Evolutionary conservation across 37 sponge, comb jelly and placozoan species (phyloP), one percentile per base, ranked within the genome.

Genomic region (Aphrocallistes beatrix): DNA sequence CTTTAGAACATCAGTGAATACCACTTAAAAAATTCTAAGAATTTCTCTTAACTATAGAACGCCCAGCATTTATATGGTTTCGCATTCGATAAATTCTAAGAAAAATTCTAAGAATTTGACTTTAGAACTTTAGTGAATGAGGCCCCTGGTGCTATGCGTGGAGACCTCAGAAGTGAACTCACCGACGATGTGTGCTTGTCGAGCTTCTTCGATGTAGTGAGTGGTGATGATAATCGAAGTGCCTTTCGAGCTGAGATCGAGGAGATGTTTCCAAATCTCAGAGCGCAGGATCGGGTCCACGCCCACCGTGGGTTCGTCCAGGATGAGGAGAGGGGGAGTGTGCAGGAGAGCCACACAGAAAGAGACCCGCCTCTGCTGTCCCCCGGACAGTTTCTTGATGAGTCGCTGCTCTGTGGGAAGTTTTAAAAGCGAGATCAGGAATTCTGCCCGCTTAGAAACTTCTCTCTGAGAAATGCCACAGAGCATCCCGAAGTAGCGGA

Each of bases 181-280:
- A 69, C 91, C 51, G 38, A 94, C 94, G 82, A 84, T 39, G 37
- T 91, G 84, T 17, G 94, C 94, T 75, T 91, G 92, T 36, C 89
- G 34, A 23, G 94, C 94, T 38, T 94, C 94, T 39, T 94, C 94
- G 84, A 94, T 94, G 86, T 94, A 94, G 81, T 94, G 94, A 37
- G 94, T 94, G 23, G 94, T 94, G 39, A 94, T 88, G 45, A 94
- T 47, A 28, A 94, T 84, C 34, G 92, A 91, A 19, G 92, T 91
- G 37, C 51, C 82, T 0, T 81, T 23, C 16, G 82, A 37, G 8
- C 81, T 37, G 81, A 91, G 86, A 23, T 93, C 87, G 32, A 88
- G 39, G 25, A 93, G 50, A 75, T 93, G 90, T 37, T 91, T 83
- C 94, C 94, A 93, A 8, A 93, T 90, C 86, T 82, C 91, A 83